These are phyloP conservation scores for Amiota communis DNA, from an alignment of 2,888 invertebrate genomes.

Conservation along the genomic window DNA sequence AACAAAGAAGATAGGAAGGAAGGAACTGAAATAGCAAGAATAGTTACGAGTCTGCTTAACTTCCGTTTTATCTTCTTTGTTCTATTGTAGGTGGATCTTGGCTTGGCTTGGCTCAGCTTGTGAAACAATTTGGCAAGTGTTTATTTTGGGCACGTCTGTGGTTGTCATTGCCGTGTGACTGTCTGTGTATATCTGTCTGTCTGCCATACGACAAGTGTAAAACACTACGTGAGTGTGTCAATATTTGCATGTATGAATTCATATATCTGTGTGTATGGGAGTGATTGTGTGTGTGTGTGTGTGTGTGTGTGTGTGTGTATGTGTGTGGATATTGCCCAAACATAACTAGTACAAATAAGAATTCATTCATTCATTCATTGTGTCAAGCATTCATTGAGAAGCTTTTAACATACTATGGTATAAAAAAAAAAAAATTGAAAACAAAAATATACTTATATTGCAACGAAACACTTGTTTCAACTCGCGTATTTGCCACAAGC, in stretches of 20 bases:
- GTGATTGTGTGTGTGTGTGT: neutral
- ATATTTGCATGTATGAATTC: neutral
- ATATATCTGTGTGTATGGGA: neutral
- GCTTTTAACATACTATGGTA: neutral
- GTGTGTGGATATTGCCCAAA: neutral
- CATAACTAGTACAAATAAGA: conserved; percentile 19
- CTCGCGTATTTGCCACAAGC: neutral
- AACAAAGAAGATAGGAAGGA: neutral
- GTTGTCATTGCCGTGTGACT: neutral
- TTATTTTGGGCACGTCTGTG: conserved; percentile 6
- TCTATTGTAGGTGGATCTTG: conserved; percentile 2
- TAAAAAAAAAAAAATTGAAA: neutral
- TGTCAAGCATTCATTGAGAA: neutral
- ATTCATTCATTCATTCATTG: conserved; percentile 22
- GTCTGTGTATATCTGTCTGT: neutral
- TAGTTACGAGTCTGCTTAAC: conserved; percentile 12
- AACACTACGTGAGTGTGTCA: neutral
- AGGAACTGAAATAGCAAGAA: neutral
- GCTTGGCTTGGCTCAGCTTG: neutral
- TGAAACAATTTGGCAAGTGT: conserved; percentile 22
- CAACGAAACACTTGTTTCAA: conserved; percentile 23
- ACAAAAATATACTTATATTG: no score
- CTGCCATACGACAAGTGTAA: neutral
- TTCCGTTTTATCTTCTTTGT: conserved; percentile 11
- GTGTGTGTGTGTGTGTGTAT: conserved; percentile 2